phyloP scores from a whole-genome alignment of 2,888 invertebrate species.

The Leptarthrus brevirostris region DNA sequence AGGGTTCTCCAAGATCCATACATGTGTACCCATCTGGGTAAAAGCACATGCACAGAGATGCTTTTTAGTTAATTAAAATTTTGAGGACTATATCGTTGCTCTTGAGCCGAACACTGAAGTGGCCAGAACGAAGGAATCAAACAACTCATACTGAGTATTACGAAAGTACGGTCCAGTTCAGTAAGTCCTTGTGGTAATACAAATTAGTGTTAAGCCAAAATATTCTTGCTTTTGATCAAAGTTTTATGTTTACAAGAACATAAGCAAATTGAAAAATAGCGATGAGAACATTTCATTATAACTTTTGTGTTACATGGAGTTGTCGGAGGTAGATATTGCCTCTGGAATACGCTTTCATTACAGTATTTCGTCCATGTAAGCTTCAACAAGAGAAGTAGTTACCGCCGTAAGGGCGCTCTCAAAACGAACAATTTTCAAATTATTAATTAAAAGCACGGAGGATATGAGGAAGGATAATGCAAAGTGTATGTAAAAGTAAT shows the following conservation, averaged over 20 bases:
- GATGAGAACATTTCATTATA: not conserved
- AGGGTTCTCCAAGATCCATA: constrained; percentile 21
- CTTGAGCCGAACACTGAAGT: constrained; percentile 25
- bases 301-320: not conserved
- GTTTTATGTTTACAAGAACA: constrained; percentile 7
- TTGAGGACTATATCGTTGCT: constrained; percentile 29
- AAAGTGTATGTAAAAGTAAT: too few relatives aligned
- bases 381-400: not conserved
- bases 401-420: not conserved
- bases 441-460: constrained; percentile 2
- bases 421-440: constrained; percentile 17
- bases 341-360: not conserved
- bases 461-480: too few relatives aligned
- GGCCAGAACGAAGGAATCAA: constrained; percentile 28
- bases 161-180: not conserved
- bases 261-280: constrained; percentile 17
- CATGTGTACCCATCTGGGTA: constrained; percentile 8
- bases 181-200: constrained; percentile 24
- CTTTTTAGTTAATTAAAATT: constrained; percentile 51
- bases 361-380: not conserved
- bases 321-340: too few relatives aligned
- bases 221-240: constrained; percentile 35
- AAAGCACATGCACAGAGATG: constrained; percentile 42
- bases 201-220: constrained; percentile 38
- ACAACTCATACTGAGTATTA: not conserved